Evolutionary conservation across 2,797 vertebrate species (phyloP).

Genomic region (Catamblyrhynchus diadema): DNA sequence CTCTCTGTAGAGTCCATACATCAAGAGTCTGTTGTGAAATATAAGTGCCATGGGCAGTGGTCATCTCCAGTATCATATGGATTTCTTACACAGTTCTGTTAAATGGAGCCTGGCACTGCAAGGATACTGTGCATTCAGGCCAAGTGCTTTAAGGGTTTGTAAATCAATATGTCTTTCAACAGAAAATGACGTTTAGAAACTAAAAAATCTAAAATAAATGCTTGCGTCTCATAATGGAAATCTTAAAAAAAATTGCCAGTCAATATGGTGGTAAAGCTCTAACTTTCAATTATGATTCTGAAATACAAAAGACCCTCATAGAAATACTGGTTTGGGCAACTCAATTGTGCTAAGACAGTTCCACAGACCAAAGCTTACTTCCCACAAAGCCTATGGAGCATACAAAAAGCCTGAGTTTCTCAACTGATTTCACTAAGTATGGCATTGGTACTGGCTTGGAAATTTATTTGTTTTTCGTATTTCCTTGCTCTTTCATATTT

Average conservation of each 20-base stretch:
- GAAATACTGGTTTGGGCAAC: neutral
- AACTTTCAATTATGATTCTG: neutral
- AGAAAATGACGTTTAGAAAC: neutral
- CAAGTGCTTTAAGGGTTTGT: neutral
- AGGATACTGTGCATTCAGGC: neutral
- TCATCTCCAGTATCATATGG: neutral
- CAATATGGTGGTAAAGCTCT: neutral
- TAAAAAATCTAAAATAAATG: neutral
- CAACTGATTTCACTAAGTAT: neutral
- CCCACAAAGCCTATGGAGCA: neutral
- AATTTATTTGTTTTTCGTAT: neutral
- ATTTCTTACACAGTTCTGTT: neutral
- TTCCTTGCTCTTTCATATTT: neutral
- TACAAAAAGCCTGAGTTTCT: neutral
- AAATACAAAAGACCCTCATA: neutral
- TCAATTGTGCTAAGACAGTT: neutral
- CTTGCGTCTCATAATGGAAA: neutral
- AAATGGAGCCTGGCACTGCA: neutral
- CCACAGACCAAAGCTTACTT: neutral
- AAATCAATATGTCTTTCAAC: neutral
- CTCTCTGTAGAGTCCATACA: neutral
- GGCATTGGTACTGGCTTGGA: neutral
- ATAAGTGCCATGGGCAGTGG: accelerated
- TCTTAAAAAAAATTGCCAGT: neutral
- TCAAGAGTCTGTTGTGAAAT: neutral